Percentiles rank a stretch among this genome's conserved stretches.
phyloP scores from a whole-genome alignment of 1,140 invertebrate genomes.

The Tribolium madens region DNA sequence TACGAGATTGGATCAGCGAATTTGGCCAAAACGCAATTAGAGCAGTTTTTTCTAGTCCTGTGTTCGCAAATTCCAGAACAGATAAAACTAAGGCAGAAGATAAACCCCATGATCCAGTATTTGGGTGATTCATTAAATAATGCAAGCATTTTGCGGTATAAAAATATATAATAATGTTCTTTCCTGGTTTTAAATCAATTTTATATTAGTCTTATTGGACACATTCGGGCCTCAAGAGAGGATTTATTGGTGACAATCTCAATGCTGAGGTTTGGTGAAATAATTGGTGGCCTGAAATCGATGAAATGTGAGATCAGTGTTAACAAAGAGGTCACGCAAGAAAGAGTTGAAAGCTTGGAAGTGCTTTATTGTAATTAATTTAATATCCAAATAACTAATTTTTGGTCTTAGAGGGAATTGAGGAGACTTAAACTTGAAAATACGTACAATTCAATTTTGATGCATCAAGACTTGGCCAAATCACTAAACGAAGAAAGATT shows the following conservation, averaged over 20 bases:
- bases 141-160: not conserved
- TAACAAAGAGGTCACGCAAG: not conserved
- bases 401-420: not conserved
- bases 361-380: not conserved
- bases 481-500: not conserved
- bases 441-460: not conserved
- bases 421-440: not conserved
- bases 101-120: slow-evolving; percentile 58
- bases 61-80: slow-evolving; percentile 55
- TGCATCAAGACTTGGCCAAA: slow-evolving; percentile 10
- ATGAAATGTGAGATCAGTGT: not conserved
- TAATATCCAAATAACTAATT: not conserved
- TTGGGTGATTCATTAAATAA: slow-evolving; percentile 55
- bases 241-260: slow-evolving; percentile 49
- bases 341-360: not conserved
- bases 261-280: slow-evolving; percentile 46
- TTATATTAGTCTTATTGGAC: slow-evolving; percentile 20
- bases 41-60: slow-evolving; percentile 59
- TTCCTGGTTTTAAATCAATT: not conserved
- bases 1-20: slow-evolving; percentile 59
- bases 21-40: slow-evolving; percentile 59
- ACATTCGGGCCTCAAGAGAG: slow-evolving; percentile 43
- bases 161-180: no score
- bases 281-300: slow-evolving; percentile 23
- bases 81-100: slow-evolving; percentile 54